Conservation (phyloP, 2,113 vertebrate species). For the Vulpes lagopus region DNA sequence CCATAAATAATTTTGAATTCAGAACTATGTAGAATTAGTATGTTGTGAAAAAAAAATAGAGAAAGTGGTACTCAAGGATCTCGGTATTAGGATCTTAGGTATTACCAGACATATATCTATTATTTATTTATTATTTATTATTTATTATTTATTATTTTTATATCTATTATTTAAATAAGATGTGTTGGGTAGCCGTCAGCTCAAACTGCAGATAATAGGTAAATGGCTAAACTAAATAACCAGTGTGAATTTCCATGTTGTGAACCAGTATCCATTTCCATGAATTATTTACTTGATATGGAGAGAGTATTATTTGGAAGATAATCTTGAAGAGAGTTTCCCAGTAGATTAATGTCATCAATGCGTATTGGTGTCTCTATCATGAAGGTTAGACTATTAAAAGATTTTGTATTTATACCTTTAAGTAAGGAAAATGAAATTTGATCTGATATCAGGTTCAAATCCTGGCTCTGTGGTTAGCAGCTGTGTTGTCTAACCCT, state of each 20-base stretch:
- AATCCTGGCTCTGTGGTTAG: not conserved
- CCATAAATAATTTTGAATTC: not conserved
- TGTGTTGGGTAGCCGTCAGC: not conserved
- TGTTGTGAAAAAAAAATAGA: slow-evolving; percentile 4
- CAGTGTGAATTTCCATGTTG: not conserved
- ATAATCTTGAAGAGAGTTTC: not conserved
- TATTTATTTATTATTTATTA: not conserved
- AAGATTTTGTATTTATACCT: not conserved
- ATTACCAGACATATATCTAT: not conserved
- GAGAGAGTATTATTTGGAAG: not conserved
- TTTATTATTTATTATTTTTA: not conserved
- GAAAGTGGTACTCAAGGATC: not conserved
- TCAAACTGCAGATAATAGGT: not conserved
- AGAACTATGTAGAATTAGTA: not conserved
- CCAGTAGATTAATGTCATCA: not conserved
- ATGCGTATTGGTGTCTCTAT: not conserved
- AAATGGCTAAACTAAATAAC: not conserved
- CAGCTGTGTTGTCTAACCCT: not conserved
- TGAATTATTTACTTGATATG: not conserved
- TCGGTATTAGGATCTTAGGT: not conserved
- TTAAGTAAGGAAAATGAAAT: not conserved
- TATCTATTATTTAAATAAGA: not conserved
- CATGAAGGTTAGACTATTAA: not conserved
- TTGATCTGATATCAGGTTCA: not conserved
- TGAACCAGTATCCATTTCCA: not conserved